Conservation (phyloP, 2,797 vertebrate species). For the Oreortyx pictus region DNA sequence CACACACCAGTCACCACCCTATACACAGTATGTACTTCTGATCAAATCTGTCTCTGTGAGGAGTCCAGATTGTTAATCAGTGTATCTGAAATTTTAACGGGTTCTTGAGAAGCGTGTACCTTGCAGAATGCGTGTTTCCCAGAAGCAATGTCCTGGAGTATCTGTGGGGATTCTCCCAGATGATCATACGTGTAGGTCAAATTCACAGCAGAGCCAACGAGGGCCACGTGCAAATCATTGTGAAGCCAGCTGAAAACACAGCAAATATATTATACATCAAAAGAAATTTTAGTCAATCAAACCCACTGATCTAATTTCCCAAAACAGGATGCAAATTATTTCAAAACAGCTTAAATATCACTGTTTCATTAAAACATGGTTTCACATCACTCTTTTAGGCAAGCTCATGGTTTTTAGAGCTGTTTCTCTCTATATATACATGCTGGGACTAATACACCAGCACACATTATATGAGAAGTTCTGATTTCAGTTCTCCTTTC, state of each 20-base stretch:
- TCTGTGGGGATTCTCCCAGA: conserved; percentile 90
- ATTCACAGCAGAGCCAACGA: conserved; percentile 90
- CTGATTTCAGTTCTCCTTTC: not conserved
- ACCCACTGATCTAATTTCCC: not conserved
- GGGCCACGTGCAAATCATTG: conserved; percentile 91
- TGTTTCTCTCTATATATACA: not conserved
- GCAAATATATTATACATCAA: not conserved
- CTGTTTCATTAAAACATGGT: not conserved
- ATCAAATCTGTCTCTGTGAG: not conserved
- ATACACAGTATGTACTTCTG: not conserved
- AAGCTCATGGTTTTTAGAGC: not conserved
- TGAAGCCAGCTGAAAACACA: conserved; percentile 92
- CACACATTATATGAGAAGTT: not conserved
- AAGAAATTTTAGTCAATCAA: not conserved
- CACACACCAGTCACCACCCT: not conserved
- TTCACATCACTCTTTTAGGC: not conserved
- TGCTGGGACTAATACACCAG: not conserved
- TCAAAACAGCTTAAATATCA: not conserved
- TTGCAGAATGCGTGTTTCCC: conserved; percentile 90
- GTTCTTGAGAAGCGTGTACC: conserved; percentile 75
- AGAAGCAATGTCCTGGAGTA: conserved; percentile 88
- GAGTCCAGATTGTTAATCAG: not conserved
- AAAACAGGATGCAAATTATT: not conserved
- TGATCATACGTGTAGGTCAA: conserved; percentile 93
- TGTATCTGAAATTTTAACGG: not conserved